Evolutionary conservation across 2,888 invertebrate genomes (phyloP).

Genomic region (Aphodius granarius): DNA sequence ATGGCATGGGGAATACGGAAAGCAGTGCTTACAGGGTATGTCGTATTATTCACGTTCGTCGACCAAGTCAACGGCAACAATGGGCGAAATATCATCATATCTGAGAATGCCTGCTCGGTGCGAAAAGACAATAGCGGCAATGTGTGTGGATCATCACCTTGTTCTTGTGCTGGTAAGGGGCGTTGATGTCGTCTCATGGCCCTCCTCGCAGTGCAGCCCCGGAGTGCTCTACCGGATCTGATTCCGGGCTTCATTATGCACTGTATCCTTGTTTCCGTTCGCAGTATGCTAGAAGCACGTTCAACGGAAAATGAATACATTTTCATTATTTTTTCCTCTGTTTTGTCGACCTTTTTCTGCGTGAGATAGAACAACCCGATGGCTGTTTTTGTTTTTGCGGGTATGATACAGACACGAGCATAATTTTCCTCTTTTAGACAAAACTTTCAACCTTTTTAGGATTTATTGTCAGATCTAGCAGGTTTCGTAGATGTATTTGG

Average conservation of each 20-base stretch:
- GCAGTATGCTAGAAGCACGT: background rate
- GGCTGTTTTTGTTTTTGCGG: too few relatives aligned
- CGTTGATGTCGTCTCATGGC: conserved; percentile 2
- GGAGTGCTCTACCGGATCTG: conserved; percentile 41
- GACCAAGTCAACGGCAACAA: conserved; percentile 20
- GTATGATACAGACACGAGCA: too few relatives aligned
- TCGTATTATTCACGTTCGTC: conserved; percentile 9
- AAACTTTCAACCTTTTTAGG: too few relatives aligned
- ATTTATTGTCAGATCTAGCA: too few relatives aligned
- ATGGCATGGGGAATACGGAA: background rate
- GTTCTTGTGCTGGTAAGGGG: conserved; percentile 13
- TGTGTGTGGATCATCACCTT: conserved; percentile 45
- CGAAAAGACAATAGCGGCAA: conserved; percentile 33
- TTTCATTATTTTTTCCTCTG: conserved; percentile 6
- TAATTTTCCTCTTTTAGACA: too few relatives aligned
- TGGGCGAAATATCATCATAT: conserved; percentile 35
- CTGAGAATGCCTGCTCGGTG: conserved; percentile 35
- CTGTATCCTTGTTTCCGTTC: conserved; percentile 5
- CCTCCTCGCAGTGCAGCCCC: background rate
- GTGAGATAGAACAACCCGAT: too few relatives aligned
- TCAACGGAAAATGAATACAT: conserved; percentile 9
- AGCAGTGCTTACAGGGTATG: background rate
- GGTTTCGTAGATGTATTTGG: too few relatives aligned
- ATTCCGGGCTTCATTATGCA: conserved; percentile 46
- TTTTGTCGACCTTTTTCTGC: background rate